These are phyloP conservation scores for Trichonephila clavata DNA, from an alignment of 1,140 invertebrate species.

Conservation along the genomic window DNA sequence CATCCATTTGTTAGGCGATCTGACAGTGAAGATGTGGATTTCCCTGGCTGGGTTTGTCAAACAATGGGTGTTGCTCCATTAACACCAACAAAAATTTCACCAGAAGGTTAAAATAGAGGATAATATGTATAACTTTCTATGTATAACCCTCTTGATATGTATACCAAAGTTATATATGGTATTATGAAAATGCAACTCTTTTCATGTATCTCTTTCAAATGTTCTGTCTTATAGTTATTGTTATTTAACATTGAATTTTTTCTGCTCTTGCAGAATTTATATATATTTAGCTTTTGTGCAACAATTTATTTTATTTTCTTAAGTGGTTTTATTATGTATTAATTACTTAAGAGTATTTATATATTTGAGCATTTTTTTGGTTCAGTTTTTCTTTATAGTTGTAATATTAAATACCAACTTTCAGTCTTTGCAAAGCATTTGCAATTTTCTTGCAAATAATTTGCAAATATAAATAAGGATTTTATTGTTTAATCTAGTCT, in stretches of 20 bases:
- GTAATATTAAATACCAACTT: no score
- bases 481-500: no score
- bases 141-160: not conserved
- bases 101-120: conserved; percentile 62
- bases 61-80: conserved; percentile 83
- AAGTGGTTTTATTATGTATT: not conserved
- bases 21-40: conserved; percentile 93
- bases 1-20: conserved; percentile 95
- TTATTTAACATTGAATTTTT: not conserved
- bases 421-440: no score
- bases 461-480: no score
- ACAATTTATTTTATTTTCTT: not conserved
- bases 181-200: not conserved
- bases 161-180: not conserved
- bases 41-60: conserved; percentile 94
- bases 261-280: not conserved
- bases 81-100: conserved; percentile 79
- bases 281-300: not conserved
- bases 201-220: not conserved
- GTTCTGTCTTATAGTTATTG: not conserved
- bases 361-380: no score
- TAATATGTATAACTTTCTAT: not conserved
- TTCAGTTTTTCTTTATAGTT: no score
- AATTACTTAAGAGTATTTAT: not conserved
- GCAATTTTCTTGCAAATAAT: no score